Evolutionary conservation across 2,888 invertebrate species (phyloP).

Genomic region (Euphydryas editha): DNA sequence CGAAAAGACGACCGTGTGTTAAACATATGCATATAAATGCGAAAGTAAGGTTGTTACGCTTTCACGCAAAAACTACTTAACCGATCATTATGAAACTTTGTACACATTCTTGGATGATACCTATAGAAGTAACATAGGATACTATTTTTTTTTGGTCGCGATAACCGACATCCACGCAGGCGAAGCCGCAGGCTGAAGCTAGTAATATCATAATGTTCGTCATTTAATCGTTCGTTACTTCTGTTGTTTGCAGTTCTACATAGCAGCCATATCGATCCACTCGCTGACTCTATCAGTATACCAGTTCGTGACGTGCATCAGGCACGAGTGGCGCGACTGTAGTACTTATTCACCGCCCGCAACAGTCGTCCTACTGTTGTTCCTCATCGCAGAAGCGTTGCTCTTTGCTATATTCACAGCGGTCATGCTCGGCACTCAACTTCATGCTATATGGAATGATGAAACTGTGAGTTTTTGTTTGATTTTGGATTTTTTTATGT

Average conservation of each 20-base stretch:
- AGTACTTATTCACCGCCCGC: slow-evolving; percentile 97
- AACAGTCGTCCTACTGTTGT: slow-evolving; percentile 95
- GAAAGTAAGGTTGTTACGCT: no score
- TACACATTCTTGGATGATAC: no score
- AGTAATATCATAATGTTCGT: no score
- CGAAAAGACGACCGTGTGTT: no score
- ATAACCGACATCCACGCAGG: no score
- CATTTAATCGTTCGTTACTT: background rate
- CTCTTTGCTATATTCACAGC: slow-evolving; percentile 98
- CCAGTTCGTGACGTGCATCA: slow-evolving; percentile 96
- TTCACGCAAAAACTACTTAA: no score
- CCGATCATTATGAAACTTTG: no score
- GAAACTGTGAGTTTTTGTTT: slow-evolving; percentile 93
- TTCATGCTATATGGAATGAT: slow-evolving; percentile 99
- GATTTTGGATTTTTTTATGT: background rate
- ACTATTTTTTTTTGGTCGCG: no score
- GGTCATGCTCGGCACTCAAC: slow-evolving; percentile 98
- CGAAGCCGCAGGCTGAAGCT: no score
- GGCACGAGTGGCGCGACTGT: slow-evolving; percentile 97
- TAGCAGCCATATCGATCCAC: slow-evolving; percentile 97
- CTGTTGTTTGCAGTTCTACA: slow-evolving; percentile 91
- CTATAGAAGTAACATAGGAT: no score
- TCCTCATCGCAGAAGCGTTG: slow-evolving; percentile 96
- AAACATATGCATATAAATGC: no score
- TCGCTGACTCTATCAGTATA: slow-evolving; percentile 95